Base-by-base conservation (phyloP, 2,888 invertebrate genomes). In the Griposia aprilina region DNA sequence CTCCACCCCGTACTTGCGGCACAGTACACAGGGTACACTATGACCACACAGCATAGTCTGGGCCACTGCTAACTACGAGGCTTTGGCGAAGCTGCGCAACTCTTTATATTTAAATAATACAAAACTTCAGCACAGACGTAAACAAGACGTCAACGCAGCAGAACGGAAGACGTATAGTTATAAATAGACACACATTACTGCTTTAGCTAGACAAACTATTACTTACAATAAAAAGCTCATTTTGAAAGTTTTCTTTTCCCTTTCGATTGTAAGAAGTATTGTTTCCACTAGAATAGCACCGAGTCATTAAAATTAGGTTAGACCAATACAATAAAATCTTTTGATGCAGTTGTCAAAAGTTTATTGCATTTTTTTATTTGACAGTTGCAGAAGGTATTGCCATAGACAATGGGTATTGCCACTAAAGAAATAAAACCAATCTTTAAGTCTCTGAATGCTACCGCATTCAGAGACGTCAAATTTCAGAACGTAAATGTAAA, bases 171-270 rank as follows among this genome's bases (percentile, higher is more conserved):
- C 83, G 86, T 92, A 90, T 86, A 91, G 93, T 86, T 95, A 95
- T 85, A 94, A 95, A 95, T 96, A 96, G 95, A 93, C 79, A 88
- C 87, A 88, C 82, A 85, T 87, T 84, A 84, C 78, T 76, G 76
- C 75, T 74, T 70, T 45, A 75, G 78, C 66, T 80, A 73, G 72
- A 82, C 63, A 72, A 59, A 82, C 45, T 60, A 76, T 70, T 95
- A 97, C 97, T 97, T 93, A 97, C 97, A 97, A 97, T 91, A 97
- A 95, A 94, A 97, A 97, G 95, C 97, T 97, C 97, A 97, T 97
- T 91, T 94, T 97, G 90, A 80, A 84, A 81, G 85, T 85, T 86
- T 84, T 82, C 68, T 89, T 87, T 84, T 86, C 85, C 87, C 80
- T 87, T 87, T 86, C 76, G 88, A 87, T 89, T 85, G 81, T 85